Evolutionary conservation across 2,113 vertebrate genomes (phyloP).

Genomic region (Nestor notabilis): DNA sequence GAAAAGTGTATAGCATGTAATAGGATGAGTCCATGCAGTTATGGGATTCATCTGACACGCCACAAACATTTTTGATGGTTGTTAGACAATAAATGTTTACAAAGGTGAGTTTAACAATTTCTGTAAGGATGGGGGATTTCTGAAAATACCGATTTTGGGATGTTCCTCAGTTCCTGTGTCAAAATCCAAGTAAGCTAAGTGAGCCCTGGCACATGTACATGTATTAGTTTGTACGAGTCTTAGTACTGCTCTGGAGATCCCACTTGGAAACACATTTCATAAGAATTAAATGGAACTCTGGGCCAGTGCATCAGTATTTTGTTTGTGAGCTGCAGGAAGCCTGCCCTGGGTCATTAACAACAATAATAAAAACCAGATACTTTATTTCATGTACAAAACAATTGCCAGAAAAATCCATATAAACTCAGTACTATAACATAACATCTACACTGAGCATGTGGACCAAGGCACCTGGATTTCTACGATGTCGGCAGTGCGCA

Average conservation of each 20-base stretch:
- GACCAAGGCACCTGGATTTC: not conserved
- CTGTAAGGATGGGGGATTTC: not conserved
- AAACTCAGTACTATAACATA: not conserved
- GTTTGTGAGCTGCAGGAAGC: not conserved
- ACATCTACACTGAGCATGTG: not conserved
- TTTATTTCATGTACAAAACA: not conserved
- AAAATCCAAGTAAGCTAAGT: not conserved
- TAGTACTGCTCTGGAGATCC: not conserved
- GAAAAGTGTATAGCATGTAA: not conserved
- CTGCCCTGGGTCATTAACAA: not conserved
- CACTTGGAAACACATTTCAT: not conserved
- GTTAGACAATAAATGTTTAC: not conserved
- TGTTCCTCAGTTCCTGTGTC: not conserved
- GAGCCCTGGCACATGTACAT: not conserved
- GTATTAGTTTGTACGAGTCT: not conserved
- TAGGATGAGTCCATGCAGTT: not conserved
- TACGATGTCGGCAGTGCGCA: not conserved
- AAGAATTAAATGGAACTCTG: not conserved
- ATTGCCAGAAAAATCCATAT: not conserved
- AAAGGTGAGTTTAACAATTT: not conserved
- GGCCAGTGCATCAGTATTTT: not conserved
- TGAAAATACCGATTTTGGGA: not conserved
- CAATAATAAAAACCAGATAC: not conserved
- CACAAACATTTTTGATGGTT: not conserved
- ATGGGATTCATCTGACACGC: not conserved